Base-by-base conservation (phyloP, 2,113 vertebrate genomes). In the Ovis canadensis region DNA sequence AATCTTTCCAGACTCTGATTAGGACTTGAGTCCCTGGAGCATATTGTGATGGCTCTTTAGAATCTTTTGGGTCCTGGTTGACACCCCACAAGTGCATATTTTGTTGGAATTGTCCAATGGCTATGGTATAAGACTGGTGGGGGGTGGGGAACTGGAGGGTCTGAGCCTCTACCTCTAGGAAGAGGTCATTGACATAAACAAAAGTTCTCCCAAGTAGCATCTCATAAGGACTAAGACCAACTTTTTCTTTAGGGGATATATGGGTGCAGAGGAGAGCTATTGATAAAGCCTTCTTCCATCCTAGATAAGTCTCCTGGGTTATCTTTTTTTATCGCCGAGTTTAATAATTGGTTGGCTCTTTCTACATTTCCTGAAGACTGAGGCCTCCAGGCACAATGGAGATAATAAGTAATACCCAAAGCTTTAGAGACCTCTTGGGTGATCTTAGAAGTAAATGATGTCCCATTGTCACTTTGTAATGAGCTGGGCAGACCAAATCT, bases 71-170 rank as follows among this genome's bases (percentile, higher is more conserved):
- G 19, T 74, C 67, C 19, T n/a, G 19, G 36, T 40, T 40, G 36
- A 74, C 10, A 40, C 21, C 21, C 19, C 36, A 25, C 10, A 74
- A 74, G 21, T 2, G 1, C 10, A 40, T 74, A 74, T 74, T 23
- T 74, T 74, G 19, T 23, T 40, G 10, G 21, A 74, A 40, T 74
- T 74, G 19, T 36, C 67, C 67, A 74, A 23, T 40, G n/a, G 36
- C 67, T 23, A 40, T 74, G 5, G 21, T 40, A 74, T 40, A 74
- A 25, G 19, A 74, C n/a, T 40, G n/a, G n/a, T 6, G 19, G 19
- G 0, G 43, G 43, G 43, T 1, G 16, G 7, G 7, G 6, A 16
- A n/a, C 33, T n/a, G 62, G 33, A 67, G 16, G 16, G 19, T 74
- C n/a, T 71, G 67, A 71, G 10, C n/a, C 67, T 71, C 67, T 74